A percentile compares a stretch with the other conserved stretches of the same genome.
phyloP scores from a whole-genome alignment of 2,888 invertebrate species.

The Linyphia triangularis region DNA sequence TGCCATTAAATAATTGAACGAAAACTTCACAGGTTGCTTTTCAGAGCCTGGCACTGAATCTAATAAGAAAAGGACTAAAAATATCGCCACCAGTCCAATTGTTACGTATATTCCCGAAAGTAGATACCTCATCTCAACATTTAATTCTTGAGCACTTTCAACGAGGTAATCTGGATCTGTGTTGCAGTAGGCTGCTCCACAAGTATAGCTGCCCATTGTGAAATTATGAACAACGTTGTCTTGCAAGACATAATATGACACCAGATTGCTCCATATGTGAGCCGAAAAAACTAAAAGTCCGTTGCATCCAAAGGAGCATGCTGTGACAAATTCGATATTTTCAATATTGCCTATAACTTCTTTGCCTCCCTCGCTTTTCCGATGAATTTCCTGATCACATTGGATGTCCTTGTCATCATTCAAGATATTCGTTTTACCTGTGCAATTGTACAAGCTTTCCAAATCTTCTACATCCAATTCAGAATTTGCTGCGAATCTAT shows the following conservation, averaged over 20 bases:
- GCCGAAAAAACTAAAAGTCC: conserved; percentile 98
- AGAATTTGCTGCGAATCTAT: background rate
- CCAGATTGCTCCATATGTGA: conserved; percentile 96
- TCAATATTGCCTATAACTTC: background rate
- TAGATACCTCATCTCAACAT: conserved; percentile 91
- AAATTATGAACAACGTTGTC: background rate
- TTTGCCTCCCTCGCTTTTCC: background rate
- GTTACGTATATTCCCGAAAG: conserved; percentile 93
- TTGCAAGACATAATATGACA: conserved; percentile 85
- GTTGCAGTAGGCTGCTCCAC: conserved; percentile 61
- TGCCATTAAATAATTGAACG: conserved; percentile 85
- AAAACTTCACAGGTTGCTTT: background rate
- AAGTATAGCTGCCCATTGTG: background rate
- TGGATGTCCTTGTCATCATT: background rate
- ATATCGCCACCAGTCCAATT: conserved; percentile 90
- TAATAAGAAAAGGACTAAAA: conserved; percentile 91
- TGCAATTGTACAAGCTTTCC: background rate
- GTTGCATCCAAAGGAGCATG: conserved; percentile 98
- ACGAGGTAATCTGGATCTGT: conserved; percentile 63
- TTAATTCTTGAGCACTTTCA: conserved; percentile 87
- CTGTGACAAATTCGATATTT: conserved; percentile 90
- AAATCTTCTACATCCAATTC: background rate
- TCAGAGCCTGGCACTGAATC: conserved; percentile 87
- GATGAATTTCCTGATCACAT: background rate
- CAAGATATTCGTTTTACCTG: background rate